Evolutionary conservation across 1,140 invertebrate species (phyloP).

Genomic region (Battus philenor): DNA sequence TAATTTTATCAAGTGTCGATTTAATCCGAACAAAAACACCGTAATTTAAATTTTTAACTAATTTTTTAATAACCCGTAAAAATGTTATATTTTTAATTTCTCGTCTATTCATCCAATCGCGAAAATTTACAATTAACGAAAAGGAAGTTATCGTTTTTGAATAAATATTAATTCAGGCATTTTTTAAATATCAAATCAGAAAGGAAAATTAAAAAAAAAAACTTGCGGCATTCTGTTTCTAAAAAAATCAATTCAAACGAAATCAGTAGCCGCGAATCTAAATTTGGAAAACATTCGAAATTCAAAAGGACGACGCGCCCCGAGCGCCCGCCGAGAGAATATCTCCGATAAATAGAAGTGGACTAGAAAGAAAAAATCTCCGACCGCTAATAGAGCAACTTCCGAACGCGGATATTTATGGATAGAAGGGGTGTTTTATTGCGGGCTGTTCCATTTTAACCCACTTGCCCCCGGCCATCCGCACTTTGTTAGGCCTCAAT

Average conservation of each 20-base stretch:
- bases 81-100: too few relatives aligned
- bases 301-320: constrained; percentile 32
- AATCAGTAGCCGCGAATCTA: not conserved
- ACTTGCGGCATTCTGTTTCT: not conserved
- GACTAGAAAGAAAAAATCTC: constrained; percentile 47
- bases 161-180: too few relatives aligned
- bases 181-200: not conserved
- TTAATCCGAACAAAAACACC: too few relatives aligned
- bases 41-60: too few relatives aligned
- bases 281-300: constrained; percentile 16
- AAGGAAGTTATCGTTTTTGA: too few relatives aligned
- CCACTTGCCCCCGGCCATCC: constrained; percentile 66
- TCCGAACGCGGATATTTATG: constrained; percentile 73
- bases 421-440: constrained; percentile 70
- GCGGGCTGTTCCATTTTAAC: constrained; percentile 65
- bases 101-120: too few relatives aligned
- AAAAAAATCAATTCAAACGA: constrained; percentile 11
- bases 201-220: not conserved
- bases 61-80: too few relatives aligned
- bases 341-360: constrained; percentile 62
- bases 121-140: too few relatives aligned
- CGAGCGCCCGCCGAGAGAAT: constrained; percentile 37
- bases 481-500: constrained; percentile 39
- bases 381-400: constrained; percentile 69
- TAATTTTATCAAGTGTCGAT: too few relatives aligned